phyloP scores from a whole-genome alignment of 2,888 invertebrate genomes.

The Catocala fraxini region DNA sequence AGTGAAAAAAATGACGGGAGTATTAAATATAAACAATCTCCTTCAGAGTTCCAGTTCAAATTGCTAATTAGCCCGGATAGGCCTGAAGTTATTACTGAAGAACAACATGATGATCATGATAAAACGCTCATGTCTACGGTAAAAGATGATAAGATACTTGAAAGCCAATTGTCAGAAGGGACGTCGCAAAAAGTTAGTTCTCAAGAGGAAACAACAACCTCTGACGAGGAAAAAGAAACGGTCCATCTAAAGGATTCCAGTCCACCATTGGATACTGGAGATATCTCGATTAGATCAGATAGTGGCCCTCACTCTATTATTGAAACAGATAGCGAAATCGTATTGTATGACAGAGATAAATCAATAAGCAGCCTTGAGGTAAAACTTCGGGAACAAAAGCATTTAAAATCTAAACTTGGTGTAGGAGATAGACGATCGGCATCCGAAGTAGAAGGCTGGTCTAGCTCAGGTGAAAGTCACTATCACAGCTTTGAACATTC shows the following conservation, averaged over 20 bases:
- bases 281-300: constrained; percentile 79
- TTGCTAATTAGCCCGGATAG: constrained; percentile 85
- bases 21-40: constrained; percentile 90
- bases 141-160: constrained; percentile 61
- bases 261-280: constrained; percentile 76
- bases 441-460: constrained; percentile 93
- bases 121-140: constrained; percentile 58
- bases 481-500: constrained; percentile 96
- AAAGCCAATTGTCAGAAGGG: constrained; percentile 79
- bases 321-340: constrained; percentile 83
- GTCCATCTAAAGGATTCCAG: constrained; percentile 78
- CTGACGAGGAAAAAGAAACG: constrained; percentile 87
- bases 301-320: constrained; percentile 85
- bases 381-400: constrained; percentile 78
- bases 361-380: constrained; percentile 84
- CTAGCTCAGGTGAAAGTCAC: constrained; percentile 96
- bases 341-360: constrained; percentile 77
- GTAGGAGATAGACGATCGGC: constrained; percentile 91
- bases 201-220: constrained; percentile 80
- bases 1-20: constrained; percentile 89
- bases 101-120: constrained; percentile 82
- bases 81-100: constrained; percentile 88
- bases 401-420: constrained; percentile 81
- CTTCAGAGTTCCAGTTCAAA: constrained; percentile 92
- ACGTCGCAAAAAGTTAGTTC: constrained; percentile 76